A percentile compares a stretch with the other conserved stretches of the same genome.
Conservation (phyloP, 2,797 vertebrate genomes). For the Falco columbarius region DNA sequence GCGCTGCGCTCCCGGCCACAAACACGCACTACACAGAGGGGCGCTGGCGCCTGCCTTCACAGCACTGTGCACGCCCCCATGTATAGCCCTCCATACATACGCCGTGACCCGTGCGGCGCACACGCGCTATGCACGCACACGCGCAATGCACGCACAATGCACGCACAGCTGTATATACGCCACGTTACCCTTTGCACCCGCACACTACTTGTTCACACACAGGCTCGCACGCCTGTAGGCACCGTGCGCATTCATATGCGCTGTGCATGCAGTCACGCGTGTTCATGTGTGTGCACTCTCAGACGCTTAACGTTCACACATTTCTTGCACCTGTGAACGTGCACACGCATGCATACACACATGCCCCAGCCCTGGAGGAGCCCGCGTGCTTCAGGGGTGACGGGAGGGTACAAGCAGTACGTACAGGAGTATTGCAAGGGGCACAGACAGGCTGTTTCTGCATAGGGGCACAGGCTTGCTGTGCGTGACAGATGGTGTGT, state of each 20-base stretch:
- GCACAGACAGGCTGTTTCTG: fast-evolving
- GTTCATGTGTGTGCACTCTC: fast-evolving
- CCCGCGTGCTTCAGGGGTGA: fast-evolving
- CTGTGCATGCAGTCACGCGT: fast-evolving
- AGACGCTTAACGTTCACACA: fast-evolving
- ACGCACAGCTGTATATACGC: fast-evolving
- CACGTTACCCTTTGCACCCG: fast-evolving
- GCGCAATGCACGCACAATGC: fast-evolving
- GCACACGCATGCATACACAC: fast-evolving
- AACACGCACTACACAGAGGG: fast-evolving
- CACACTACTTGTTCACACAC: fast-evolving
- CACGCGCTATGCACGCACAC: too few relatives aligned
- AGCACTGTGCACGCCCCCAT: fast-evolving
- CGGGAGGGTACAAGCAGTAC: background rate
- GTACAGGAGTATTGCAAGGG: fast-evolving
- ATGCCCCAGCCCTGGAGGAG: background rate
- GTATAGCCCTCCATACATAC: fast-evolving
- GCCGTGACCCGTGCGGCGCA: fast-evolving
- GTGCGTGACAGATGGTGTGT: fast-evolving
- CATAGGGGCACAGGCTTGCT: fast-evolving
- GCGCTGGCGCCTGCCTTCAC: fast-evolving
- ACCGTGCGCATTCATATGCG: fast-evolving
- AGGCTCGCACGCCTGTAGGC: background rate
- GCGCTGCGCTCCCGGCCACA: fast-evolving
- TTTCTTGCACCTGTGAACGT: fast-evolving